Percentiles rank a stretch among this genome's conserved stretches.
phyloP scores from a whole-genome alignment of 2,113 vertebrate genomes.

The Vireo altiloquus region DNA sequence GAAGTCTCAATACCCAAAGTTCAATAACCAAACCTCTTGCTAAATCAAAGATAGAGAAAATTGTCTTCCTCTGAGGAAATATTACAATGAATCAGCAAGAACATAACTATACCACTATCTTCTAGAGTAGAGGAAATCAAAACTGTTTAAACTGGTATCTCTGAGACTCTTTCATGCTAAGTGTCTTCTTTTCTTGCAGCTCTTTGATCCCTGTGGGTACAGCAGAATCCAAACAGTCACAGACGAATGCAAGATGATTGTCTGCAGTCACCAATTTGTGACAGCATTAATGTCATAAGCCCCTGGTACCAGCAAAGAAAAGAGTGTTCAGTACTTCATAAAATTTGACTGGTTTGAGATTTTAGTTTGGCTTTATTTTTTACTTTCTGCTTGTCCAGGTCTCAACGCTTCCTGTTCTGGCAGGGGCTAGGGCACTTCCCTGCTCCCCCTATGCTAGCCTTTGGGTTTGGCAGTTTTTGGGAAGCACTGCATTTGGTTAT shows the following conservation, averaged over 20 bases:
- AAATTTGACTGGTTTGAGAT: neutral
- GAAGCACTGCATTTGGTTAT: neutral
- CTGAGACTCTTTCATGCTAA: neutral
- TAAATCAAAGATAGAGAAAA: neutral
- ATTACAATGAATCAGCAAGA: neutral
- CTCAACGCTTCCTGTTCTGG: neutral
- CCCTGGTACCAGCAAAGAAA: neutral
- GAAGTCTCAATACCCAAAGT: neutral
- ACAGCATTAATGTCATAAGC: neutral
- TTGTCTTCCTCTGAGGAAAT: neutral
- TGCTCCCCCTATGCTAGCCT: too few relatives aligned
- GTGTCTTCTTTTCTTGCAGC: neutral
- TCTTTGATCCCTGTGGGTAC: neutral
- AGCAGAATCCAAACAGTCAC: neutral
- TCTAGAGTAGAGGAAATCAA: neutral
- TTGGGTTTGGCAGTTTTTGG: fast-evolving
- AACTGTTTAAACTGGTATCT: neutral
- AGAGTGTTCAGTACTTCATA: neutral
- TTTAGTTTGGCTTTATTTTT: neutral
- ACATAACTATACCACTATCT: neutral
- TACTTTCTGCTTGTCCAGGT: too few relatives aligned
- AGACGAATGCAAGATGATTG: neutral
- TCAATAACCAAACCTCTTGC: neutral
- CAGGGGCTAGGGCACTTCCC: neutral
- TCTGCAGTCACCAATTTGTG: neutral